Evolutionary conservation across 2,113 vertebrate genomes (phyloP).

Genomic region (Otocyon megalotis): DNA sequence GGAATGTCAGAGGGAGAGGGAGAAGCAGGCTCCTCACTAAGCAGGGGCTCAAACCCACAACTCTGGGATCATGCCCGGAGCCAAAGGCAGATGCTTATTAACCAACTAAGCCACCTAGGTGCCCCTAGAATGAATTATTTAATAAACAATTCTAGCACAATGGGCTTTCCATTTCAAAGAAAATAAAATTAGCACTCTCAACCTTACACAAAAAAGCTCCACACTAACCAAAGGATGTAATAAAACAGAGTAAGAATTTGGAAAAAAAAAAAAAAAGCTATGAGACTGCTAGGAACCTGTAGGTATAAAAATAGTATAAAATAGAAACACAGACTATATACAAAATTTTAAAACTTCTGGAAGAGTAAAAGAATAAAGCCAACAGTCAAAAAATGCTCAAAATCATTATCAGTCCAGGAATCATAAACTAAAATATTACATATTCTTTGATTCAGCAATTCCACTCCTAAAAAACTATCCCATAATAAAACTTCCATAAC

Average conservation of each 20-base stretch:
- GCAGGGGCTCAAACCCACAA: no score
- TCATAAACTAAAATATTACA: background rate
- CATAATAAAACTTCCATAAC: background rate
- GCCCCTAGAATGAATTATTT: background rate
- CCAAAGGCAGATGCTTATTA: no score
- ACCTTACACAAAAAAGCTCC: slow-evolving; percentile 5
- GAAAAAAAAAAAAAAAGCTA: slow-evolving; percentile 46
- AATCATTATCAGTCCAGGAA: background rate
- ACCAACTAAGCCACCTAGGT: no score
- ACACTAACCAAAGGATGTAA: slow-evolving; percentile 20
- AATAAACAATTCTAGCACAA: slow-evolving; percentile 25
- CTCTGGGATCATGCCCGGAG: no score
- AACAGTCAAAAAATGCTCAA: slow-evolving; percentile 28
- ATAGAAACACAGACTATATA: background rate
- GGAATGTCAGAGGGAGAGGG: no score
- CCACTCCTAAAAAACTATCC: background rate
- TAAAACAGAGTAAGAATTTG: slow-evolving; percentile 17
- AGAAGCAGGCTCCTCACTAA: no score
- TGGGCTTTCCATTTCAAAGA: background rate
- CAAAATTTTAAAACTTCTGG: background rate
- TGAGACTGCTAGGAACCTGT: background rate
- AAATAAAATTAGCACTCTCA: background rate
- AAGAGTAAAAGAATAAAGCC: slow-evolving; percentile 38
- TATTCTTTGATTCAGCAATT: slow-evolving; percentile 37
- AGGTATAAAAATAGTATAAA: background rate